phyloP scores from a whole-genome alignment of 2,113 vertebrate species.

The Raja brachyura region DNA sequence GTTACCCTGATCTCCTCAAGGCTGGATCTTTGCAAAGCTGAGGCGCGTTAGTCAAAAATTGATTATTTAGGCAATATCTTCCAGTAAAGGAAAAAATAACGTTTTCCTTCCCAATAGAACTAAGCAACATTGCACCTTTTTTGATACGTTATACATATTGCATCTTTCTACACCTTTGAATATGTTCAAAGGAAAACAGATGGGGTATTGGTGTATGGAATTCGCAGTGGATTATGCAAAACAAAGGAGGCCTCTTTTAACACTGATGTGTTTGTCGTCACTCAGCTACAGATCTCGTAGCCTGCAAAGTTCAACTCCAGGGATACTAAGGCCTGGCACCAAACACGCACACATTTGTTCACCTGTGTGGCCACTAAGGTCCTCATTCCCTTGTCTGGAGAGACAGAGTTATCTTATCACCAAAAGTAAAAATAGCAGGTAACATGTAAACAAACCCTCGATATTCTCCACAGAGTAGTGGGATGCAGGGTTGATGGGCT shows the following conservation, averaged over 20 bases:
- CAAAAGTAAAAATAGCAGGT: constrained; percentile 16
- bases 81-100: too few species aligned
- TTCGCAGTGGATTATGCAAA: background rate
- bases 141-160: background rate
- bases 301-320: background rate
- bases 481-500: background rate
- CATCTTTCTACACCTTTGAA: background rate
- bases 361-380: background rate
- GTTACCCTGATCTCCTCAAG: background rate
- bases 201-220: background rate
- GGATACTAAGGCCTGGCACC: background rate
- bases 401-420: background rate
- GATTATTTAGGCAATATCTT: too few species aligned
- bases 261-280: background rate
- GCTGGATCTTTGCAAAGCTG: background rate
- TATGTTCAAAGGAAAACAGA: background rate
- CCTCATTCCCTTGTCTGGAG: background rate
- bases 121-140: background rate
- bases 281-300: background rate
- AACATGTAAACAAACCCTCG: background rate
- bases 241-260: background rate
- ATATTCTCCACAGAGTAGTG: background rate
- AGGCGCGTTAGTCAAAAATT: background rate
- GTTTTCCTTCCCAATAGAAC: background rate
- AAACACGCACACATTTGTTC: background rate